Evolutionary conservation across 1,140 invertebrate genomes (phyloP).

Genomic region (Drosophila tsacasi): DNA sequence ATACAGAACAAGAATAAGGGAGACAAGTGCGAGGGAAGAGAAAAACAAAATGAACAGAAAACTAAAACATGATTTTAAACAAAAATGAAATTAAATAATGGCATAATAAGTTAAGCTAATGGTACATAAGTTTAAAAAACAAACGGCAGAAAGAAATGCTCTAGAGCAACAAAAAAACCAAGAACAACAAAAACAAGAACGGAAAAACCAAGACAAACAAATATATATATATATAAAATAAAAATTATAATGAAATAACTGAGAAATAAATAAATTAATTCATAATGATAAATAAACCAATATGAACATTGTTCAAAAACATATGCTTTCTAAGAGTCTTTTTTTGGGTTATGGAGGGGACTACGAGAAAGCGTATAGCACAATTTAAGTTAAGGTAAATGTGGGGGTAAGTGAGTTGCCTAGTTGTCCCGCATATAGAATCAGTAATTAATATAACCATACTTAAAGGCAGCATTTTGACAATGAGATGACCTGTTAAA

Average conservation of each 20-base stretch:
- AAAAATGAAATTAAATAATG: constrained; percentile 79
- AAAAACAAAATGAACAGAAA: constrained; percentile 52
- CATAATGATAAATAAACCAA: constrained; percentile 84
- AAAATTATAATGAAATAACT: constrained; percentile 83
- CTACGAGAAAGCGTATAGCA: not conserved
- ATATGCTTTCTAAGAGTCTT: constrained; percentile 21
- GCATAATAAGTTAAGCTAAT: constrained; percentile 82
- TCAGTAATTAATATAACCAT: too few relatives aligned
- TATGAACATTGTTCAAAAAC: constrained; percentile 85
- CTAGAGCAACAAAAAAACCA: constrained; percentile 70
- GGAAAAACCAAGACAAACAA: constrained; percentile 66
- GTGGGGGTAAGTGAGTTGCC: not conserved
- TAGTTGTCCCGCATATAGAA: too few relatives aligned
- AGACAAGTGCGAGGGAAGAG: not conserved
- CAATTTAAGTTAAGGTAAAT: too few relatives aligned
- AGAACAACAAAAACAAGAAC: constrained; percentile 41
- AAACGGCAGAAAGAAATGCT: constrained; percentile 73
- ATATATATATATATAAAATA: constrained; percentile 73
- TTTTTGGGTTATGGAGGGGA: not conserved
- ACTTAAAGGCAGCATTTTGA: too few relatives aligned
- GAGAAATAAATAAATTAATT: constrained; percentile 84
- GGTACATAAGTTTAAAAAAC: constrained; percentile 84
- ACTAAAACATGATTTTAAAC: constrained; percentile 80
- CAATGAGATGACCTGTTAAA: too few relatives aligned
- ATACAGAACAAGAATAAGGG: constrained; percentile 1